Conservation (phyloP, 37 sponge, comb jelly and placozoan genomes). For the Ianthella basta region DNA sequence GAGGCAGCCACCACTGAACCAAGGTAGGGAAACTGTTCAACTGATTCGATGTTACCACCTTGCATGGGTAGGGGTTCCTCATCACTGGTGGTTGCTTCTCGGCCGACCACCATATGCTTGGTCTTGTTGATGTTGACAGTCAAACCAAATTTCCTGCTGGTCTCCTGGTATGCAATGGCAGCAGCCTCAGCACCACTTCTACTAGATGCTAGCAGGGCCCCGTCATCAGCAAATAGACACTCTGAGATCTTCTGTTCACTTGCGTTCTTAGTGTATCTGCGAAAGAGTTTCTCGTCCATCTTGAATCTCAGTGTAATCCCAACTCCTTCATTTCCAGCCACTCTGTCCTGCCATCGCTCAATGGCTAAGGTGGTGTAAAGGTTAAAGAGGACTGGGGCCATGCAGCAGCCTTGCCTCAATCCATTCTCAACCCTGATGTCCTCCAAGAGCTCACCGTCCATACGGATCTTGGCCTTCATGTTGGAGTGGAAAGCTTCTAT, state of each 20-base stretch:
- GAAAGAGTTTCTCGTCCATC: conserved; percentile 30
- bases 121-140: conserved; percentile 47
- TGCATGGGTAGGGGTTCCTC: conserved; percentile 16
- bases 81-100: conserved; percentile 9
- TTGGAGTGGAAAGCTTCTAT: conserved; percentile 32
- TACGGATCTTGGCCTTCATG: conserved; percentile 17
- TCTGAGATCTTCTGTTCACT: neutral
- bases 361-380: neutral
- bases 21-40: conserved; percentile 45
- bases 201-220: conserved; percentile 22
- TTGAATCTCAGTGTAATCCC: conserved; percentile 34
- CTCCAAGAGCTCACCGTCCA: neutral
- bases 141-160: too few species aligned
- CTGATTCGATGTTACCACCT: conserved; percentile 11
- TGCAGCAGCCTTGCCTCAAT: conserved; percentile 49
- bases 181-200: too few species aligned
- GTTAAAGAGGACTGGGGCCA: conserved; percentile 44
- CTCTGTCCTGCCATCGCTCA: conserved; percentile 18
- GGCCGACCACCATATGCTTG: conserved; percentile 45
- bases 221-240: conserved; percentile 27
- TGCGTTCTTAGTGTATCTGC: conserved; percentile 42
- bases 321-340: conserved; percentile 18
- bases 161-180: too few species aligned
- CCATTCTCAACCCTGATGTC: conserved; percentile 11
- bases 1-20: neutral